Base-by-base conservation (phyloP, 2,888 invertebrate genomes). In the Apodemia mormo region DNA sequence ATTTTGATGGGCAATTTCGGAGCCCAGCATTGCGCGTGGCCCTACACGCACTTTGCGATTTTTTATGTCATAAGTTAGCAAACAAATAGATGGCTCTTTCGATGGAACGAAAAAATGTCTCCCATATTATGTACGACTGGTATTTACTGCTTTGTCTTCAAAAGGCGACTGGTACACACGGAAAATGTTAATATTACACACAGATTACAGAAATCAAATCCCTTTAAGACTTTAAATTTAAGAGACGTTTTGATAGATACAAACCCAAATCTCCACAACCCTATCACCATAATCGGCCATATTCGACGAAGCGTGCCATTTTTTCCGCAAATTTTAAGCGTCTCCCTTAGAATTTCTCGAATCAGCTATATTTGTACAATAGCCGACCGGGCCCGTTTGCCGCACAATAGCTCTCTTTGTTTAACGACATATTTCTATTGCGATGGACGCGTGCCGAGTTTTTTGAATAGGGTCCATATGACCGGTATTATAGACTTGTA, bases 241-340 rank as follows among this genome's bases (percentile, higher is more conserved):
- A n/a, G n/a, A n/a, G 6, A 45, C 1, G 45, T 45, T 10, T n/a
- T 52, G n/a, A n/a, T n/a, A 52, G n/a, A 52, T 0, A 52, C n/a
- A 49, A 14, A 49, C 10, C 8, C n/a, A n/a, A n/a, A 5, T 1
- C 52, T 6, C 74, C 72, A 22, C 86, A 89, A 87, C 90, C 91
- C 91, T 89, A 86, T 82, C 72, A 72, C 69, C 74, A 82, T 83
- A 83, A 87, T 85, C 81, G 81, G 74, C 76, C 77, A 77, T 73
- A 77, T 79, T 78, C 82, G 82, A 73, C 80, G 81, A 77, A 83
- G 84, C 86, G 85, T 75, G 79, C 78, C 78, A 81, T 89, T 90
- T 88, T 87, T 84, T 87, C 90, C 88, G 84, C 90, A 91, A 92
- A 87, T 91, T 90, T 90, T 88, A 89, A 90, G 83, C 88, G 80